These are phyloP conservation scores for Globodera ellingtonae DNA, from an alignment of 1,140 invertebrate species.

Conservation along the genomic window DNA sequence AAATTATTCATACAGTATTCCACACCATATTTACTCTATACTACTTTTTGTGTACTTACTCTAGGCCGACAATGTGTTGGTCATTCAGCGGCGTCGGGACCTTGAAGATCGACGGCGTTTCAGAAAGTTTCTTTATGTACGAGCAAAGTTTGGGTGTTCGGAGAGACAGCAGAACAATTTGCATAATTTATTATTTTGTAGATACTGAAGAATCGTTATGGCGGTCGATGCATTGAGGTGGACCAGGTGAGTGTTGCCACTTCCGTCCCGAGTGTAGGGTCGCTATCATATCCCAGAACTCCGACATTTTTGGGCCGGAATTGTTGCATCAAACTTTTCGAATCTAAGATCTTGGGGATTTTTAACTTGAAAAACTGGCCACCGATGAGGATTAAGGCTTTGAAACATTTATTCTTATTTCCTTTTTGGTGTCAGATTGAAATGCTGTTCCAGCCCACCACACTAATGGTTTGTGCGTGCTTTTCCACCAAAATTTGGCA, in stretches of 20 bases:
- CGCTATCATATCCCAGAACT: too few relatives aligned
- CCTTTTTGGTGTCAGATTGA: conserved; percentile 35
- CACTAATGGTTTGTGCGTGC: conserved; percentile 20
- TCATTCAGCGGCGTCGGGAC: conserved; percentile 56
- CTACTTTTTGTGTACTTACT: neutral
- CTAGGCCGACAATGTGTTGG: conserved; percentile 68
- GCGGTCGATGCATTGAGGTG: conserved; percentile 51
- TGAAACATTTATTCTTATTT: neutral
- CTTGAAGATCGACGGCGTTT: conserved; percentile 43
- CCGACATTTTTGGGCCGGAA: too few relatives aligned
- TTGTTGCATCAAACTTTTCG: neutral
- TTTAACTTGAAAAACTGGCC: too few relatives aligned
- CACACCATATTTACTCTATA: too few relatives aligned
- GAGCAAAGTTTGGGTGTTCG: conserved; percentile 9
- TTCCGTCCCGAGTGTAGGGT: too few relatives aligned
- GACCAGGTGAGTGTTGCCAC: conserved; percentile 31
- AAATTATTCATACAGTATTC: too few relatives aligned
- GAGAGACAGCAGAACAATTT: neutral
- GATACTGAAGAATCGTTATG: conserved; percentile 62
- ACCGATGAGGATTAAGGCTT: too few relatives aligned
- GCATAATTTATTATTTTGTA: conserved; percentile 30
- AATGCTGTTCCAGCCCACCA: conserved; percentile 55
- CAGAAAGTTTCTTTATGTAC: conserved; percentile 60
- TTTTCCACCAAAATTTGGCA: too few relatives aligned
- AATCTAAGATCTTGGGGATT: too few relatives aligned